phyloP scores from a whole-genome alignment of 2,797 vertebrate genomes.

The Odontamblyopus lacepedii region DNA sequence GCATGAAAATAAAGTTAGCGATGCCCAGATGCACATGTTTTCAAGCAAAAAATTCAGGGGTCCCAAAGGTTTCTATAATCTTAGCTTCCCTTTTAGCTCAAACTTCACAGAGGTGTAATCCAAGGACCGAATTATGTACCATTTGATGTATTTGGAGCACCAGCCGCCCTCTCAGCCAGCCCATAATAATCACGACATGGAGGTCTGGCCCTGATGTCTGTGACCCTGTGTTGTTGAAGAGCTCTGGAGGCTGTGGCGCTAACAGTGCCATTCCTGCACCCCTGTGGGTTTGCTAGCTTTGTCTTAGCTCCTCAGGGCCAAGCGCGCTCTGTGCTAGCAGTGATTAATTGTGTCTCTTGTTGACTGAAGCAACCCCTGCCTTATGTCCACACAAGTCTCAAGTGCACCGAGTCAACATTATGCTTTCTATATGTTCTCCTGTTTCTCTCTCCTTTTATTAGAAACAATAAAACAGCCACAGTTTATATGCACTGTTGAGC shows the following conservation, averaged over 20 bases:
- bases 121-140: slow-evolving; percentile 16
- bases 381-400: slow-evolving; percentile 12
- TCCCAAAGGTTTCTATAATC: background rate
- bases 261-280: slow-evolving; percentile 35
- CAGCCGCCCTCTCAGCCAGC: slow-evolving; percentile 35
- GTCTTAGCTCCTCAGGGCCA: slow-evolving; percentile 39
- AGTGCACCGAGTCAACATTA: slow-evolving; percentile 1
- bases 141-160: slow-evolving; percentile 27
- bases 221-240: slow-evolving; percentile 38
- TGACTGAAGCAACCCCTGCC: slow-evolving; percentile 47
- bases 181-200: slow-evolving; percentile 53
- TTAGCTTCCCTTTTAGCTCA: slow-evolving; percentile 10
- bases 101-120: slow-evolving; percentile 19
- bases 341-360: slow-evolving; percentile 54
- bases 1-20: background rate
- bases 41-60: background rate
- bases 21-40: background rate
- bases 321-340: slow-evolving; percentile 41
- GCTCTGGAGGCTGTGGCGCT: slow-evolving; percentile 28
- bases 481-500: background rate
- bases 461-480: background rate
- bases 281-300: slow-evolving; percentile 41
- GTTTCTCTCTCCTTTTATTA: background rate
- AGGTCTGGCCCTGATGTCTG: slow-evolving; percentile 51
- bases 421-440: slow-evolving; percentile 15